phyloP scores from a whole-genome alignment of 1,140 invertebrate species.

The Penaeus japonicus region DNA sequence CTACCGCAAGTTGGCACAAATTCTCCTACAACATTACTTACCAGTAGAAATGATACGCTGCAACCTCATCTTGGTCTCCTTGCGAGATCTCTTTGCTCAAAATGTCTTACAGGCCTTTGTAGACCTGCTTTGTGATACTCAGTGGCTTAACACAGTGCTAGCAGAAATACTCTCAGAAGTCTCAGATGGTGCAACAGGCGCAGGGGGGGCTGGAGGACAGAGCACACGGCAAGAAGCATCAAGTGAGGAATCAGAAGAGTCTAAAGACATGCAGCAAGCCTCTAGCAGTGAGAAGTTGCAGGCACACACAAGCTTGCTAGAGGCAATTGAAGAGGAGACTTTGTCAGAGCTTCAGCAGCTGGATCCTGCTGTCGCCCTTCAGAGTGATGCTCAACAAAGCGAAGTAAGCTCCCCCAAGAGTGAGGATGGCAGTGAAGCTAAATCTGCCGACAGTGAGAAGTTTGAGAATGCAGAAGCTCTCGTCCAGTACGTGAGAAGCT shows the following conservation, averaged over 20 bases:
- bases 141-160: constrained; percentile 56
- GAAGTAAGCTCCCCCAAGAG: background rate
- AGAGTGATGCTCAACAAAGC: constrained; percentile 17
- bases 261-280: background rate
- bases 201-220: background rate
- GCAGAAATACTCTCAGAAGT: constrained; percentile 44
- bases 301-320: constrained; percentile 2
- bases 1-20: constrained; percentile 59
- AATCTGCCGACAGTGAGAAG: constrained; percentile 23
- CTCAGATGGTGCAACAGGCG: background rate
- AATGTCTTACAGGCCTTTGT: constrained; percentile 60
- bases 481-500: constrained; percentile 46
- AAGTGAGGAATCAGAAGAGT: background rate
- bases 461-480: constrained; percentile 51
- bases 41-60: constrained; percentile 58
- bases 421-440: background rate
- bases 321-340: constrained; percentile 43
- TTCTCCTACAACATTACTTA: constrained; percentile 58
- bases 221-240: background rate
- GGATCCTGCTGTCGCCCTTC: background rate
- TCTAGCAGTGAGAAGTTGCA: background rate
- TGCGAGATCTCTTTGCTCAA: constrained; percentile 60
- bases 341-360: constrained; percentile 33
- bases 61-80: constrained; percentile 49
- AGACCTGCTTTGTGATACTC: constrained; percentile 60